Base-by-base conservation (phyloP, 2,797 vertebrate species). In the Pangasius larnaudii region DNA sequence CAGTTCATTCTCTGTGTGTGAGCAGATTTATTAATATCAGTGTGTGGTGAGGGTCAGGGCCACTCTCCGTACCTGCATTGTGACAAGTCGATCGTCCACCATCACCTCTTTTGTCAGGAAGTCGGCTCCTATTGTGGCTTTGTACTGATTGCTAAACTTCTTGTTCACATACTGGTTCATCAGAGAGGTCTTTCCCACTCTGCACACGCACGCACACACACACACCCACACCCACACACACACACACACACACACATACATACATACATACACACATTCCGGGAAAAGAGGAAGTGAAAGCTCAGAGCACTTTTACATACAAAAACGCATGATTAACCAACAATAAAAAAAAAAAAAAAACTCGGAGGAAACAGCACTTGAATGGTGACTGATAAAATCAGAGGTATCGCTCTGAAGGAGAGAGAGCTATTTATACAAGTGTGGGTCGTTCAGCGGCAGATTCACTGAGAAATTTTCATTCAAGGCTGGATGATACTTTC, bases 131-230 rank as follows among this genome's bases (percentile, higher is more conserved):
- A 99, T 99, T 95, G 98, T 99, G 87, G 99, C 99, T 96, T 99
- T 99, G 95, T 99, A 99, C 93, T 99, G 99, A 94, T 99, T 99
- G 94, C 98, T 99, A 95, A 99, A 99, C 95, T 99, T 99, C 96
- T 99, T 99, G 95, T 99, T 99, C 94, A 99, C 99, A 95, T 99
- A 99, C 94, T 99, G 98, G 95, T 99, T 99, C 98, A 99, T 99
- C 90, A 99, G 95, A 0, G 99, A 99, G 85, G 99, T 99, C 95
- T 99, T 99, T 46, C 99, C 98, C 85, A 99, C 98, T 90, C 99
- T 99, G 92, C 24, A 91, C 87, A 90, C 36, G 77, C 39, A 89
- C 18, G 89, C 22, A 78, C 13, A 88, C 79, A 42, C 87, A 92
- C 24, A 91, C 87, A 90, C 36, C 77, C 39, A 89, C 18, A 89